Percentiles rank a stretch among this genome's conserved stretches.
Evolutionary conservation across 2,888 invertebrate genomes (phyloP).

Genomic region (Strigamia crassipes): DNA sequence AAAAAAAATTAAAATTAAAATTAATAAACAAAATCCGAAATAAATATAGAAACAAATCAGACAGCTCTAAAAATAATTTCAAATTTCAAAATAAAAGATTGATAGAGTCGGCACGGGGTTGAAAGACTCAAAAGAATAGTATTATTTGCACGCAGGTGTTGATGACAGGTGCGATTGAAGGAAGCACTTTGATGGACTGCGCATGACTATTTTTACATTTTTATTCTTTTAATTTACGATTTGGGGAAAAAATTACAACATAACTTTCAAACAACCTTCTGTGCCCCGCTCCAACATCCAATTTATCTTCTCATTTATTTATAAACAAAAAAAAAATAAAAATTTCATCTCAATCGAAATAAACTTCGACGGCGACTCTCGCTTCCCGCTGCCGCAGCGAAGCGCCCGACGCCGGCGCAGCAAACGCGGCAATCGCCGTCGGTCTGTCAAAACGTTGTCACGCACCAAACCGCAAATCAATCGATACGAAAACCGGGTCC

Average conservation of each 20-base stretch:
- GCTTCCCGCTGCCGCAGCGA: too few species aligned
- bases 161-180: conserved; percentile 22
- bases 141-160: conserved; percentile 27
- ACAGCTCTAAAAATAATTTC: background rate
- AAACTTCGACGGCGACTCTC: too few species aligned
- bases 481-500: background rate
- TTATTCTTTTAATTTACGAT: conserved; percentile 18
- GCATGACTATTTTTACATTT: conserved; percentile 5
- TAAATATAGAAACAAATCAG: background rate
- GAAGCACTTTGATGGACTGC: background rate
- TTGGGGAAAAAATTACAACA: background rate
- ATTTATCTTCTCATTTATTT: background rate
- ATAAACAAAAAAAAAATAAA: background rate
- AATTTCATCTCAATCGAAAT: too few species aligned
- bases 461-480: background rate
- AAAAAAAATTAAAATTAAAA: background rate
- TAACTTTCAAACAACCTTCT: background rate
- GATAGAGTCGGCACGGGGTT: background rate
- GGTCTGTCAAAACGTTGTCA: too few species aligned
- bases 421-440: too few species aligned
- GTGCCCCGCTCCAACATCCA: background rate
- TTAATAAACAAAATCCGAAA: background rate
- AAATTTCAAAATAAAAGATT: background rate
- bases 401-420: too few species aligned
- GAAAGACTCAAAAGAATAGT: background rate